Percentiles rank a stretch among this genome's conserved stretches.
These are phyloP conservation scores for Crocodylus rhombifer DNA, from an alignment of 2,797 vertebrate species.

Conservation along the genomic window DNA sequence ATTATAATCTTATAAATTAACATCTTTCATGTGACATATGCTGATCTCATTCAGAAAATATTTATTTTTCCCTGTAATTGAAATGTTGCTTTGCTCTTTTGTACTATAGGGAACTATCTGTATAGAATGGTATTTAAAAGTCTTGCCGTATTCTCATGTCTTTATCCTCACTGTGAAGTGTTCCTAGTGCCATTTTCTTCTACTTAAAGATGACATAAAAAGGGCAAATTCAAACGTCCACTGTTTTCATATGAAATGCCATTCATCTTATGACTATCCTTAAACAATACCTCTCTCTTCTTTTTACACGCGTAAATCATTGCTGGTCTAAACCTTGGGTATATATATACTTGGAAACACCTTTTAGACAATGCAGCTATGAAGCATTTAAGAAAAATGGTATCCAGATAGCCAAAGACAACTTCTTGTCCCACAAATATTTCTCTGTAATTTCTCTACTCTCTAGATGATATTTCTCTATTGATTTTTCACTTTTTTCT, in stretches of 20 bases:
- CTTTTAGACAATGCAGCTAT: neutral
- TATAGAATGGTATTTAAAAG: constrained; percentile 59
- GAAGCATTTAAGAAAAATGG: neutral
- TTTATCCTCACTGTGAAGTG: constrained; percentile 31
- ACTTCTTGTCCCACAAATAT: neutral
- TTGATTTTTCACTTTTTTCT: constrained; percentile 16
- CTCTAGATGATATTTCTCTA: neutral
- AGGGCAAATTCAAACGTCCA: constrained; percentile 60
- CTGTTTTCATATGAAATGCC: constrained; percentile 66
- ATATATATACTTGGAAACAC: neutral
- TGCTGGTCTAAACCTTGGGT: neutral
- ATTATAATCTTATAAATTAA: constrained; percentile 64
- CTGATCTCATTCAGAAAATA: constrained; percentile 56
- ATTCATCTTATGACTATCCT: constrained; percentile 30
- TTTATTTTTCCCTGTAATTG: constrained; percentile 54
- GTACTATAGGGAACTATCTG: constrained; percentile 37
- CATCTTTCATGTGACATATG: constrained; percentile 42
- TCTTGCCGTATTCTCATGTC: constrained; percentile 37
- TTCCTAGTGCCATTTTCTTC: constrained; percentile 5
- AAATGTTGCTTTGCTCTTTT: constrained; percentile 69
- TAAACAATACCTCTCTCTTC: neutral
- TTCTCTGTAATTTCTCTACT: neutral
- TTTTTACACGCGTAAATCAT: constrained; percentile 36
- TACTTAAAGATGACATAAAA: constrained; percentile 53
- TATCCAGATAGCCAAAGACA: neutral